These are phyloP conservation scores for Hydraecia micacea DNA, from an alignment of 2,888 invertebrate species.

Conservation along the genomic window DNA sequence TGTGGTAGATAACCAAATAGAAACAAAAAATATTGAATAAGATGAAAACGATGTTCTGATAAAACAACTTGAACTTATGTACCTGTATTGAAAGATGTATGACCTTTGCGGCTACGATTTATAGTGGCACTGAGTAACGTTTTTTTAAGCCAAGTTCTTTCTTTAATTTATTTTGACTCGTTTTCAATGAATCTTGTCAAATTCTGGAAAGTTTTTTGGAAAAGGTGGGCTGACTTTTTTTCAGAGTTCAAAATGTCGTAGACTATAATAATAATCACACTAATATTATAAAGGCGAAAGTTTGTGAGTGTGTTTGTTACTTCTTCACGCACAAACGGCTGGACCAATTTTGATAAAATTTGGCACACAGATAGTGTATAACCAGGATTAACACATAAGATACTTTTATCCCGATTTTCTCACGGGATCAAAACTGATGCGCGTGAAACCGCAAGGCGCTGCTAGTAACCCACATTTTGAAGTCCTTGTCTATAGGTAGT, in stretches of 20 bases:
- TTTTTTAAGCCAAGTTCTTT: neutral
- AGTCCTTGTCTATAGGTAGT: neutral
- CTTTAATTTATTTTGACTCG: neutral
- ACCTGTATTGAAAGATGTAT: too few species aligned
- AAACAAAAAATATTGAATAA: neutral
- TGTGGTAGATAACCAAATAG: neutral
- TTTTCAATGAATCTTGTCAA: neutral
- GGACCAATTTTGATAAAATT: too few species aligned
- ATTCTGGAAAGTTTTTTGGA: neutral
- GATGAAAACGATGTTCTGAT: neutral
- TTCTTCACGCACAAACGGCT: too few species aligned
- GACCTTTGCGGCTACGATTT: neutral
- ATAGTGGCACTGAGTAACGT: neutral
- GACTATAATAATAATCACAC: neutral
- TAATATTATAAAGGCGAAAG: too few species aligned
- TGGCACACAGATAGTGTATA: too few species aligned
- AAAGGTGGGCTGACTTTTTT: neutral
- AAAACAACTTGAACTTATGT: neutral
- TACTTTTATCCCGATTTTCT: too few species aligned
- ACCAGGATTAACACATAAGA: too few species aligned
- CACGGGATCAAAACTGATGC: too few species aligned
- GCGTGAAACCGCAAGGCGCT: too few species aligned
- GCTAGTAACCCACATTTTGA: too few species aligned
- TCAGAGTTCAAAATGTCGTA: neutral
- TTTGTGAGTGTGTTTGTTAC: too few species aligned